Percentiles rank a stretch among this genome's conserved stretches.
Evolutionary conservation across 2,113 vertebrate species (phyloP).

Genomic region (Chaenogobius annularis): DNA sequence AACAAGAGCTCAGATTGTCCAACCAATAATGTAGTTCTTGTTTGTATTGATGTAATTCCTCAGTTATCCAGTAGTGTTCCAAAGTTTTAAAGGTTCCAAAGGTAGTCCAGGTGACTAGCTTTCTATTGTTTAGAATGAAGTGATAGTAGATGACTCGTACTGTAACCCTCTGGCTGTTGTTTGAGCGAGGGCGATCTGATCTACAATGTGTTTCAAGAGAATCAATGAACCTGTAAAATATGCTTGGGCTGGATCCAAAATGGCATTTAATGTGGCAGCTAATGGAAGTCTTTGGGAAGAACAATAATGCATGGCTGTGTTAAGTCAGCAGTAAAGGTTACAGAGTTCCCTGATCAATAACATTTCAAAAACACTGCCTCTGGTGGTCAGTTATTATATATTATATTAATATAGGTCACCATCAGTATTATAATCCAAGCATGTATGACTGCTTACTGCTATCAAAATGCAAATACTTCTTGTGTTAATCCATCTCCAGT

Average conservation of each 20-base stretch:
- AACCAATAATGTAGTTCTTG: no score
- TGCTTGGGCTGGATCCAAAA: not conserved
- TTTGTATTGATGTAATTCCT: no score
- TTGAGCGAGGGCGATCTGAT: not conserved
- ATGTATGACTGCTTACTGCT: no score
- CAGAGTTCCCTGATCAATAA: no score
- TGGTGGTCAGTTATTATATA: not conserved
- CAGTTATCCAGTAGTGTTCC: not conserved
- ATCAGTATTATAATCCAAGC: not conserved
- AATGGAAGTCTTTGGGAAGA: not conserved
- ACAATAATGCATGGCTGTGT: not conserved
- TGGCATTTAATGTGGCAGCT: not conserved
- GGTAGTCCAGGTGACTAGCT: not conserved
- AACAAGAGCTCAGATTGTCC: not conserved
- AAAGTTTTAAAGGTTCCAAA: not conserved
- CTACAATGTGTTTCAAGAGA: not conserved
- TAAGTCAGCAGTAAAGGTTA: not conserved
- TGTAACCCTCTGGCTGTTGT: not conserved
- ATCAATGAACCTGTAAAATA: slow-evolving; percentile 6
- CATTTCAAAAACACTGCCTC: not conserved
- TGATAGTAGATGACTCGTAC: not conserved
- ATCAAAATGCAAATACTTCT: not conserved
- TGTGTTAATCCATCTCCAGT: not conserved
- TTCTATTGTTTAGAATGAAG: not conserved
- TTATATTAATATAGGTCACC: not conserved